Conservation (phyloP, 2,888 invertebrate species). For the Chydorus sphaericus region DNA sequence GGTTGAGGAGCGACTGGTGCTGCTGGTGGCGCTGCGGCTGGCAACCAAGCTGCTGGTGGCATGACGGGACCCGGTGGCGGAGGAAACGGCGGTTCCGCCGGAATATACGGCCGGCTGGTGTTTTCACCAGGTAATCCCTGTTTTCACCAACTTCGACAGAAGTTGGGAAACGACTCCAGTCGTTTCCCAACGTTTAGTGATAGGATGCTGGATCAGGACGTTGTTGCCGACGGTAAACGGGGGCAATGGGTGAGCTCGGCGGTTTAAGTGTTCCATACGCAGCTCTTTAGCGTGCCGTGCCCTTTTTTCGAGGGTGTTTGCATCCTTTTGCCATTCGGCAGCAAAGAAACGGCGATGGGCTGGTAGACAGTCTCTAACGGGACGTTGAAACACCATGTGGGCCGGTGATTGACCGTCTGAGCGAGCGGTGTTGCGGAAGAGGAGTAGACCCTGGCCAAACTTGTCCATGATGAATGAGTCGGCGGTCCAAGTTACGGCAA, state of each 20-base stretch:
- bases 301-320: neutral
- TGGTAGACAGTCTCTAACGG: neutral
- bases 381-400: neutral
- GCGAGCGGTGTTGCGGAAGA: constrained; percentile 1
- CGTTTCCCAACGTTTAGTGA: constrained; percentile 4
- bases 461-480: neutral
- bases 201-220: constrained; percentile 7
- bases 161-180: no score
- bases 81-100: no score
- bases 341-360: neutral
- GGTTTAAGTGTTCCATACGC: neutral
- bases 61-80: no score
- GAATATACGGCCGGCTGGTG: no score
- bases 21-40: no score
- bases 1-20: no score
- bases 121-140: no score
- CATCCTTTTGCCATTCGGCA: neutral
- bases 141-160: no score
- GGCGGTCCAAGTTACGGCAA: neutral
- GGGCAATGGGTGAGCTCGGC: neutral
- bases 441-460: neutral
- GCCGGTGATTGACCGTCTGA: constrained; percentile 1
- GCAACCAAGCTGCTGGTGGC: no score
- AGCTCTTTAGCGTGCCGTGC: constrained; percentile 1
- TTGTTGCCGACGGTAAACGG: neutral